These are phyloP conservation scores for Lysiphlebus fabarum DNA, from an alignment of 1,140 invertebrate genomes.

Conservation along the genomic window DNA sequence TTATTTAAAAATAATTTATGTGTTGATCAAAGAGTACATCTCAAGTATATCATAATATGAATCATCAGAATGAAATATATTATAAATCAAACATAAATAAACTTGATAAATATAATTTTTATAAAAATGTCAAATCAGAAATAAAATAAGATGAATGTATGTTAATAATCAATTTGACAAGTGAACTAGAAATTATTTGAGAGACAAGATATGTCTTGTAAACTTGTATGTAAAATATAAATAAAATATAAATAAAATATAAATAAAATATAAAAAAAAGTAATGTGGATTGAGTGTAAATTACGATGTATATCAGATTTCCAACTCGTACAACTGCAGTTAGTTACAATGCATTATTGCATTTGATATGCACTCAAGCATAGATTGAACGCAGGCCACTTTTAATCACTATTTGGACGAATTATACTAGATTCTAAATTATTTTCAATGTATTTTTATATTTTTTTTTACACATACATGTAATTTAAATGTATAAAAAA, in stretches of 20 bases:
- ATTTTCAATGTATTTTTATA: no score
- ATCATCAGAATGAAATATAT: no score
- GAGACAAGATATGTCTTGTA: no score
- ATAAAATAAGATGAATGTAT: no score
- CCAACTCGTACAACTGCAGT: constrained; percentile 1
- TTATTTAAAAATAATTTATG: no score
- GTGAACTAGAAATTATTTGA: not conserved
- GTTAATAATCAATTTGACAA: not conserved
- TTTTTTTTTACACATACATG: constrained; percentile 2
- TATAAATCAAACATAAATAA: no score
- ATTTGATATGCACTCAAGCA: constrained; percentile 23
- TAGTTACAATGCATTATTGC: constrained; percentile 30
- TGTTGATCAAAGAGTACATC: no score
- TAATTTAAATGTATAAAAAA: constrained; percentile 32
- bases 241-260: not conserved
- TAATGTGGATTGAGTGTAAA: not conserved
- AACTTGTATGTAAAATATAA: constrained; percentile 2
- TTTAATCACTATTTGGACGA: constrained; percentile 41
- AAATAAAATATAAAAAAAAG: not conserved
- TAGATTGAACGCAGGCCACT: constrained; percentile 29
- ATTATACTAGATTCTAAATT: no score
- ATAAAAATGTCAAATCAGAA: no score
- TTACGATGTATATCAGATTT: constrained; percentile 15
- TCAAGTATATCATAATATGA: no score
- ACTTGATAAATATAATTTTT: no score